Conservation (phyloP, 2,113 vertebrate genomes). For the Platysternon megacephalum region DNA sequence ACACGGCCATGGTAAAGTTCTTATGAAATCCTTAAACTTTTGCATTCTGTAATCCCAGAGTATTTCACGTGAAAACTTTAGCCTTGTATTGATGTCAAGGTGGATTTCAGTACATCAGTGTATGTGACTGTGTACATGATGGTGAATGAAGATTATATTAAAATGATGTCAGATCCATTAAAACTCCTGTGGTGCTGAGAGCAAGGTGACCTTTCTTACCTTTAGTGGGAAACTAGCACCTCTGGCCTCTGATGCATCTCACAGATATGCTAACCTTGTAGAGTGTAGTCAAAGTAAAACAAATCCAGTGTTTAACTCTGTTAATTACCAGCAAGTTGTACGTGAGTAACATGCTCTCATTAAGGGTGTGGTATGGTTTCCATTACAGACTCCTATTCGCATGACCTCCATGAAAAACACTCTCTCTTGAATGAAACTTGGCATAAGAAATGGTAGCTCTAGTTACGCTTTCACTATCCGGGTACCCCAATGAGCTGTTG, state of each 20-base stretch:
- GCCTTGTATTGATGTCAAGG: not conserved
- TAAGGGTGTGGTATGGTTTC: slow-evolving; percentile 74
- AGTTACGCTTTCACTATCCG: not conserved
- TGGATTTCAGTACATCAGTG: not conserved
- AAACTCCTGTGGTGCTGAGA: not conserved
- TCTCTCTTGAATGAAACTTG: slow-evolving; percentile 57
- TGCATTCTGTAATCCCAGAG: not conserved
- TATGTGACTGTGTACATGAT: accelerated
- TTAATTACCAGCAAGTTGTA: slow-evolving; percentile 65
- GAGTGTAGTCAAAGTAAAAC: slow-evolving; percentile 57
- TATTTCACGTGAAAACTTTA: not conserved
- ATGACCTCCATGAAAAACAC: slow-evolving; percentile 54
- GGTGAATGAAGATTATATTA: not conserved
- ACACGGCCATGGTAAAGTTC: not conserved
- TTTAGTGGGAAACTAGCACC: not conserved
- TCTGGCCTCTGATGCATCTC: slow-evolving; percentile 31
- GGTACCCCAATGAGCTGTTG: not conserved
- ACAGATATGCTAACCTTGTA: not conserved
- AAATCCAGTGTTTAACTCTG: slow-evolving; percentile 65
- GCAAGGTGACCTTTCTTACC: slow-evolving; percentile 38
- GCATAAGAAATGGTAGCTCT: not conserved
- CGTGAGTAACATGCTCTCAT: slow-evolving; percentile 73
- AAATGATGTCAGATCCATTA: accelerated
- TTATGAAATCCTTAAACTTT: not conserved
- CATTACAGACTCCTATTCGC: slow-evolving; percentile 53